These are phyloP conservation scores for Emmelina monodactyla DNA, from an alignment of 2,888 invertebrate species.

Conservation along the genomic window DNA sequence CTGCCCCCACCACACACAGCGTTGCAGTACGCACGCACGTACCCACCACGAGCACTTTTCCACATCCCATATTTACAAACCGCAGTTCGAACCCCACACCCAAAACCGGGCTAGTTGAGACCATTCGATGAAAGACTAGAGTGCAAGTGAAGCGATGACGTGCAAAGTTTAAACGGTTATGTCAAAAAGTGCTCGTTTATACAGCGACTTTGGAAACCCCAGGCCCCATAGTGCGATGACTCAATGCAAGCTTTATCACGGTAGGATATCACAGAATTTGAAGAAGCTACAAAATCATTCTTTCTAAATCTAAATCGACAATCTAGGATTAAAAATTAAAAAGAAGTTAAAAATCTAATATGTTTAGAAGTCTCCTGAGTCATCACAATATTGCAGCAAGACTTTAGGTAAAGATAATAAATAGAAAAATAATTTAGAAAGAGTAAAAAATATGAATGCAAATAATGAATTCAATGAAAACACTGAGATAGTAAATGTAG, in stretches of 20 bases:
- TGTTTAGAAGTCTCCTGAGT: conserved; percentile 48
- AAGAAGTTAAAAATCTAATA: too few species aligned
- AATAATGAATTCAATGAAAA: conserved; percentile 38
- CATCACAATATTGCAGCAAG: conserved; percentile 55
- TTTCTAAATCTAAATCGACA: conserved; percentile 15
- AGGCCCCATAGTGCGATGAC: conserved; percentile 63
- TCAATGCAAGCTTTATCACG: conserved; percentile 65
- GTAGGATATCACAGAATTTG: conserved; percentile 29
- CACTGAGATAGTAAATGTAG: conserved; percentile 30
- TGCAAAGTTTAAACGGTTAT: conserved; percentile 6
- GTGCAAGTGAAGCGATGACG: background rate
- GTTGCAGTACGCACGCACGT: conserved; percentile 22
- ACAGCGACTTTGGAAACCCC: conserved; percentile 25
- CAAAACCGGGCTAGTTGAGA: too few species aligned
- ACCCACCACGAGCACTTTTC: conserved; percentile 12
- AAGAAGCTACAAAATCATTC: conserved; percentile 11
- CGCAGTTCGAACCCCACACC: background rate
- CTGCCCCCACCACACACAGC: conserved; percentile 52
- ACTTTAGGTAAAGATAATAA: conserved; percentile 27
- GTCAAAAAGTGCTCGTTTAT: conserved; percentile 24
- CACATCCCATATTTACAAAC: conserved; percentile 5
- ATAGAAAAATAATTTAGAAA: conserved; percentile 27
- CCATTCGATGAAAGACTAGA: too few species aligned
- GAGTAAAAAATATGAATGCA: conserved; percentile 31
- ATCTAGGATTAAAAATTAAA: too few species aligned